Conservation (phyloP, 2,797 vertebrate genomes). For the Gallinago nigripennis region DNA sequence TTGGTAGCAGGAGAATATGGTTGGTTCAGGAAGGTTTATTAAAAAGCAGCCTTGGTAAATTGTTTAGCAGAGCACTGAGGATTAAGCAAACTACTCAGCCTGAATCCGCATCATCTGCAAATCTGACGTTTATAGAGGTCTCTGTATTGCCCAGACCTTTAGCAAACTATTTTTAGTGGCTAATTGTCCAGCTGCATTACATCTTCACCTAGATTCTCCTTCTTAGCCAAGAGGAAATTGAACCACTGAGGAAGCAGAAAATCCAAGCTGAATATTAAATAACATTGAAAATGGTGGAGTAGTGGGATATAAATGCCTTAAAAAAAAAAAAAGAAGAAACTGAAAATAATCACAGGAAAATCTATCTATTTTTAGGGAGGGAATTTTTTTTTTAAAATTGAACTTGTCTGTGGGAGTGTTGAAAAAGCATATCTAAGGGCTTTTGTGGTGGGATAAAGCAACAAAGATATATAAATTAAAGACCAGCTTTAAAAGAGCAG, state of each 20-base stretch:
- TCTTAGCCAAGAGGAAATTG: conserved; percentile 24
- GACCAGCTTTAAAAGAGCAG: not conserved
- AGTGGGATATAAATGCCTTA: not conserved
- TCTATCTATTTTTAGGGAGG: not conserved
- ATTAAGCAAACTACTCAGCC: conserved; percentile 9
- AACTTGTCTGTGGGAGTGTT: not conserved
- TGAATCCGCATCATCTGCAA: not conserved
- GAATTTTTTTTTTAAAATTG: rapidly evolving
- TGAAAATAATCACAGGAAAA: not conserved
- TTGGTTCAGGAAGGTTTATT: not conserved
- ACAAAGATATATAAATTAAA: conserved; percentile 20
- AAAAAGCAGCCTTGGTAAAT: not conserved
- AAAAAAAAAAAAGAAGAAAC: not conserved
- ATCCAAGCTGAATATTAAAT: not conserved
- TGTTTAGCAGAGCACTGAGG: not conserved
- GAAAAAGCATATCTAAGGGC: not conserved
- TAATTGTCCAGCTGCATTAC: conserved; percentile 58
- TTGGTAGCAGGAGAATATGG: not conserved
- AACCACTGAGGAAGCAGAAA: not conserved
- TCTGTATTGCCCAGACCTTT: not conserved
- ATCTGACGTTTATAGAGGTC: not conserved
- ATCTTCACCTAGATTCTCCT: conserved; percentile 40
- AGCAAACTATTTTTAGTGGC: conserved; percentile 54
- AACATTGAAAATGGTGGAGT: not conserved
- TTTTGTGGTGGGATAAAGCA: conserved; percentile 10